Percentiles rank a stretch among this genome's conserved stretches.
Evolutionary conservation across 2,888 invertebrate genomes (phyloP).

Genomic region (Xylota sylvarum): DNA sequence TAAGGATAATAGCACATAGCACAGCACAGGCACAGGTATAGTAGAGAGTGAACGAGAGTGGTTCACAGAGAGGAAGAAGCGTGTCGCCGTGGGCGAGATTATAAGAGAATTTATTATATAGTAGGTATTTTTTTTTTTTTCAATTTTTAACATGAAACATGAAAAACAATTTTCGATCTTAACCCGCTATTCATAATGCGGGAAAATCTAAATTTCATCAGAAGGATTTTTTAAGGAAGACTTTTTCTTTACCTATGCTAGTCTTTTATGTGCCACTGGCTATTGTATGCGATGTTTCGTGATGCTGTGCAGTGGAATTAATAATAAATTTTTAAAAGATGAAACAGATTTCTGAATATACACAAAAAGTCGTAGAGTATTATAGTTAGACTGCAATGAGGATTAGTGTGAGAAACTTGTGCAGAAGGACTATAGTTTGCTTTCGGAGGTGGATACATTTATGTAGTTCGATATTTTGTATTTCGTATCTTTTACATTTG

Average conservation of each 20-base stretch:
- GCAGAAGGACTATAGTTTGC: neutral
- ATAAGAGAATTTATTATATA: constrained; percentile 39
- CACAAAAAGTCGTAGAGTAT: neutral
- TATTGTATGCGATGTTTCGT: constrained; percentile 12
- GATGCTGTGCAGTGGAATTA: constrained; percentile 23
- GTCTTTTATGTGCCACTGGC: constrained; percentile 21
- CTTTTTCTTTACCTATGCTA: neutral
- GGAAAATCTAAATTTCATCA: constrained; percentile 38
- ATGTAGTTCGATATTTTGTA: neutral
- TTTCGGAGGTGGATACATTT: neutral
- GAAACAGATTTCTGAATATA: neutral
- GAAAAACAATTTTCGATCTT: constrained; percentile 8
- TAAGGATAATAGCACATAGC: neutral
- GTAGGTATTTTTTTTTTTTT: neutral
- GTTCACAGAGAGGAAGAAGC: constrained; percentile 16
- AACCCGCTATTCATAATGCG: constrained; percentile 16
- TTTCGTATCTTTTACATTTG: too few species aligned
- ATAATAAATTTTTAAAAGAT: neutral
- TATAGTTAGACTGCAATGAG: neutral
- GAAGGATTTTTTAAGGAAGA: constrained; percentile 4
- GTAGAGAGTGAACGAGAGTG: constrained; percentile 6
- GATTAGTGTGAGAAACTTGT: neutral
- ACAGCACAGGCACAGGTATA: too few species aligned
- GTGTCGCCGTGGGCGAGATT: constrained; percentile 27
- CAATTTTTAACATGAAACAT: neutral